Evolutionary conservation across 2,888 invertebrate genomes (phyloP), one percentile per base, ranked within the genome.

Genomic region (Seira sanloemensis): DNA sequence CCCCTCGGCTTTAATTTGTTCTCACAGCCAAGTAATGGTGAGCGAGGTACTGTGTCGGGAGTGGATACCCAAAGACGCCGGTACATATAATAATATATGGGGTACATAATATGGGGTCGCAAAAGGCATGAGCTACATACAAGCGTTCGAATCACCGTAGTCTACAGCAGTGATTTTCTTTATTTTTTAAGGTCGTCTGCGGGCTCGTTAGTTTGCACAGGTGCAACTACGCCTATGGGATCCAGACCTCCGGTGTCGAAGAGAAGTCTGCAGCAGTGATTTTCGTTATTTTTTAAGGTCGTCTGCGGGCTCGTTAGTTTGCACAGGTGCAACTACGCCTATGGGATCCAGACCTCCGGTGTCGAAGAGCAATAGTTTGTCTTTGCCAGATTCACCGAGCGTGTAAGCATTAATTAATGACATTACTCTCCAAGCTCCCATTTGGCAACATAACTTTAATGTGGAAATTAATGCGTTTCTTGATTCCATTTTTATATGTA

Each of bases 331-430:
- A 24, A 46, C 82, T 50, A 82, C 82, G 16, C 82, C 82, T 5
- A 72, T 76, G 50, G 83, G 83, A 26, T 67, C 83, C 5, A 83
- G 90, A 66, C 86, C 87, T 23, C 87, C 87, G 0, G 88, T 89
- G 18, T 95, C 96, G 88, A 97, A 97, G 92, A 96, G 96, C 77
- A 97, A 97, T 92, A 97, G 97, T 78, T 93, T 97, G 89, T 97
- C 96, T 81, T 93, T 97, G 90, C 97, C 97, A 73, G 97, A 97
- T 91, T 97, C 90, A 21, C 90, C 90, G 19, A 87, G 86, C 77
- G 79, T 87, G 89, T 89, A 87, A 87, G 86, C 84, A n/a, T 50
- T n/a, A n/a, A n/a, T n/a, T n/a, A n/a, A n/a, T 50, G 16, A 50
- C 50, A 7, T 18, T n/a, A 50, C n/a, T 73, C 65, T 26, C 75